Evolutionary conservation across 2,888 invertebrate species (phyloP).

Genomic region (Phytoseiulus persimilis): DNA sequence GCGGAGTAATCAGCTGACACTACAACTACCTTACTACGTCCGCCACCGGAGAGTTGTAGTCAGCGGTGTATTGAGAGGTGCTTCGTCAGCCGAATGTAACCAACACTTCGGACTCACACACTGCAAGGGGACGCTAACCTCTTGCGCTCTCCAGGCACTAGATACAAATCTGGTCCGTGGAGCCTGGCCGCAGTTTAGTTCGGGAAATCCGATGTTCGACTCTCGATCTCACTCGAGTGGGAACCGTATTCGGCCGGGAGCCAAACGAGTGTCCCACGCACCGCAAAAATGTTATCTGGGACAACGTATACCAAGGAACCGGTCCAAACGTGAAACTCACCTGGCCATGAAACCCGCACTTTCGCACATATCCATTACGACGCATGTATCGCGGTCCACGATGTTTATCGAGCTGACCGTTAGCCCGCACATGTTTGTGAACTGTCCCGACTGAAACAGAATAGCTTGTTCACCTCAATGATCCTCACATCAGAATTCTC

Average conservation of each 20-base stretch:
- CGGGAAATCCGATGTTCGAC: not conserved
- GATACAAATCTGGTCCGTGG: not conserved
- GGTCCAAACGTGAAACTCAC: not conserved
- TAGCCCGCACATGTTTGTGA: slow-evolving; percentile 15
- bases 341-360: slow-evolving; percentile 33
- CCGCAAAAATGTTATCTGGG: no score
- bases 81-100: not conserved
- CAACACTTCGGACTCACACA: no score
- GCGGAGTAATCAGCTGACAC: not conserved
- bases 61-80: not conserved
- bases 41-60: not conserved
- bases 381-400: slow-evolving; percentile 9
- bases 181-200: not conserved
- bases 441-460: slow-evolving; percentile 8
- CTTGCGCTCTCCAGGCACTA: no score
- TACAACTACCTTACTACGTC: not conserved
- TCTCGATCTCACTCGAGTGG: not conserved
- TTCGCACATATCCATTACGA: slow-evolving; percentile 38
- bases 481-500: not conserved
- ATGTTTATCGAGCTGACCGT: slow-evolving; percentile 23
- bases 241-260: not conserved
- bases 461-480: not conserved
- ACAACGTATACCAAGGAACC: not conserved
- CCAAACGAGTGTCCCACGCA: not conserved
- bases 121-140: no score